phyloP scores from a whole-genome alignment of 2,888 invertebrate species.

The Epirrhoe alternata region DNA sequence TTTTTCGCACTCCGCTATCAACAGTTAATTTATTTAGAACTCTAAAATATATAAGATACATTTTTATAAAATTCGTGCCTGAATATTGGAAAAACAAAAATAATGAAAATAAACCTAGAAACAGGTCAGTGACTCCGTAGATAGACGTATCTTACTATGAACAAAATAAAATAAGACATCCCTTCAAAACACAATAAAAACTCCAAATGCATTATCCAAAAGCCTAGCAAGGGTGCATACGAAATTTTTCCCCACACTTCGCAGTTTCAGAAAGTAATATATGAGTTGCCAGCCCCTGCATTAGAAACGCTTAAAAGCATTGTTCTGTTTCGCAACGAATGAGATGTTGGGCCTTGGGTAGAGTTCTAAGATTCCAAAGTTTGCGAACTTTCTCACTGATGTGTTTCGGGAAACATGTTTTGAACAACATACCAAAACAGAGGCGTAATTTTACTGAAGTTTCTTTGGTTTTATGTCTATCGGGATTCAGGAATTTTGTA shows the following conservation, averaged over 20 bases:
- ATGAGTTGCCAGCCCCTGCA: conserved; percentile 66
- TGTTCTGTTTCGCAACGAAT: conserved; percentile 74
- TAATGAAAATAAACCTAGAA: too few relatives aligned
- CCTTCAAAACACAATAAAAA: conserved; percentile 25
- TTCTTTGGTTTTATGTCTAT: conserved; percentile 2
- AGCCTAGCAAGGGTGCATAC: conserved; percentile 41
- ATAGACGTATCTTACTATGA: not conserved
- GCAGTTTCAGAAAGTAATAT: conserved; percentile 60
- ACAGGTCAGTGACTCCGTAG: too few relatives aligned
- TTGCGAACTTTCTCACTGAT: conserved; percentile 55
- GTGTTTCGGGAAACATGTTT: conserved; percentile 45
- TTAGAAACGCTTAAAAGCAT: conserved; percentile 81
- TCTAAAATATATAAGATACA: not conserved
- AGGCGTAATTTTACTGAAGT: conserved; percentile 23
- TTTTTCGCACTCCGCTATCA: not conserved
- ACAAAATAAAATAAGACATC: conserved; percentile 21
- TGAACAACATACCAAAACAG: conserved; percentile 37
- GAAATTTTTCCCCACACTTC: conserved; percentile 53
- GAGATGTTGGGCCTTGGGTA: conserved; percentile 56
- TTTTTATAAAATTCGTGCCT: not conserved
- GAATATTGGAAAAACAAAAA: too few relatives aligned
- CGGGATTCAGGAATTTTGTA: conserved; percentile 1
- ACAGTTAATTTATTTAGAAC: not conserved
- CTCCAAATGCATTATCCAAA: conserved; percentile 29
- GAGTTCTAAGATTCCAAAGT: conserved; percentile 57